Evolutionary conservation across 2,797 vertebrate species (phyloP), one percentile per base, ranked within the genome.

Genomic region (Xerus rutilus): DNA sequence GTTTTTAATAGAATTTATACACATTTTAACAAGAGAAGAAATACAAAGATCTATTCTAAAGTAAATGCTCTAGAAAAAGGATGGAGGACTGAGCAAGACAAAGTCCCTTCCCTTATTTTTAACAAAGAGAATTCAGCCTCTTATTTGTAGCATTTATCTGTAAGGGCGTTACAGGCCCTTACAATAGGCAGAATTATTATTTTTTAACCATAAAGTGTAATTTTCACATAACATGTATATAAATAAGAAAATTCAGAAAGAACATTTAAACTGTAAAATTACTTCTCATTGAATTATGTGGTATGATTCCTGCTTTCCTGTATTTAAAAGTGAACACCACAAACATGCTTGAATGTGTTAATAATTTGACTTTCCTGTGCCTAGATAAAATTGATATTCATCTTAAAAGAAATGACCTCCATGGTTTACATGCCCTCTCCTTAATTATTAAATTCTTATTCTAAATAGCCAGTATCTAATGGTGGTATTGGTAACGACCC

Each of bases 161-260:
- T 18, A 62, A 62, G 59, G 59, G 59, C 59, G 25, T 62, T 62
- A 62, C 23, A 62, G 59, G 23, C 21, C 28, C 35, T 94, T 54
- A 86, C 3, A 79, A 4, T 35, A 67, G 17, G 20, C 49, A 39
- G 39, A 39, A 39, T 39, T 39, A 93, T 78, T 52, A 52, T 57
- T 21, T 84, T 70, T 85, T 93, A 28, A 86, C 2, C n/a, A 49
- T 69, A 87, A 93, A 96, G 79, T 83, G 62, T 69, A 64, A 78
- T 82, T 91, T 91, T 12, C 54, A 12, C 1, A 30, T 52, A 59
- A 20, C 1, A 32, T 64, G 3, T 30, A 64, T 82, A 87, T 69
- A 67, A 81, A 59, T 13, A 67, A 17, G 17, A 86, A 93, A 72
- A 49, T 32, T 88, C 52, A 72, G 39, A 84, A 90, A 77, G 30